Conservation (phyloP, 1,140 invertebrate genomes). For the Euglossa dilemma region DNA sequence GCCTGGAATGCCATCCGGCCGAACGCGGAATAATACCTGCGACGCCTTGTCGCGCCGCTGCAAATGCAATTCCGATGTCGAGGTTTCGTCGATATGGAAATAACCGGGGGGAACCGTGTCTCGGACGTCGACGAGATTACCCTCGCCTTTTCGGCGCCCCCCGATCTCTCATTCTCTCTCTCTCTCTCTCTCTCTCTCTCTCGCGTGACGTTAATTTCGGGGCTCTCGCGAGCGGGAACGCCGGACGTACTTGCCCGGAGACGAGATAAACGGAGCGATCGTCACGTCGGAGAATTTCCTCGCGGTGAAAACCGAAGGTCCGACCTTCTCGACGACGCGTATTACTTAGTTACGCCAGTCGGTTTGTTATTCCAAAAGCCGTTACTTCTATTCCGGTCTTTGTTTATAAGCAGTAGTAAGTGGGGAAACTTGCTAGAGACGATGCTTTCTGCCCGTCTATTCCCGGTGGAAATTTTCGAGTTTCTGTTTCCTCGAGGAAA, state of each 20-base stretch:
- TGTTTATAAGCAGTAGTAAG: background rate
- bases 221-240: too few relatives aligned
- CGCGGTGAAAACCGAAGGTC: too few relatives aligned
- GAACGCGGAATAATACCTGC: slow-evolving; percentile 33
- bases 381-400: background rate
- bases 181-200: too few relatives aligned
- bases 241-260: too few relatives aligned
- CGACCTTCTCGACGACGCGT: background rate
- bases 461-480: background rate
- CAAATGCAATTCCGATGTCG: slow-evolving; percentile 50
- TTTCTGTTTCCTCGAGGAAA: background rate
- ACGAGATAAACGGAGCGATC: background rate
- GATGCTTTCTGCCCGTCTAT: background rate
- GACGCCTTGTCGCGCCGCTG: background rate
- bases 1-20: slow-evolving; percentile 22
- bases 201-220: too few relatives aligned
- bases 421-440: background rate
- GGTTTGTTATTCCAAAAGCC: slow-evolving; percentile 6
- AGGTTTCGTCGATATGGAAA: slow-evolving; percentile 27
- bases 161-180: too few relatives aligned
- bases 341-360: background rate
- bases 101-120: background rate
- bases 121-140: too few relatives aligned
- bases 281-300: too few relatives aligned
- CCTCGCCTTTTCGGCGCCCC: background rate